Base-by-base conservation (phyloP, 1,140 invertebrate species). In the Dendroctonus ponderosae region DNA sequence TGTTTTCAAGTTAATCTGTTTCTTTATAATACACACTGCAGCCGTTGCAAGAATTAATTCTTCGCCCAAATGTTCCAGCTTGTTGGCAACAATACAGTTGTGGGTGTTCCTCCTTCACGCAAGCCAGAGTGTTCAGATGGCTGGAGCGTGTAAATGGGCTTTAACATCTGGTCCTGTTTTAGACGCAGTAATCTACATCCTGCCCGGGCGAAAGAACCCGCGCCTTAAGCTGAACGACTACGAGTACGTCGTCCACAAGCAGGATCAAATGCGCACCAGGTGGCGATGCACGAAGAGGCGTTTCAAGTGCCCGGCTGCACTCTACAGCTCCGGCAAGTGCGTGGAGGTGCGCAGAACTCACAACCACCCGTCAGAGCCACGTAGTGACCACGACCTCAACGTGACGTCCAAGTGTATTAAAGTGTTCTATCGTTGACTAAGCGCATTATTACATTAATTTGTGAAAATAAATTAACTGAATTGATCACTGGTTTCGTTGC, bases 151-250 rank as follows among this genome's bases (percentile, higher is more conserved):
- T n/a, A n/a, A n/a, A n/a, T n/a, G n/a, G n/a, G n/a, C n/a, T n/a
- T n/a, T n/a, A n/a, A n/a, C n/a, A 26, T 26, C 26, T 26, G 26
- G 26, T 48, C 7, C 5, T 48, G 11, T 67, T 67, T 51, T 68
- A 68, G 60, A 63, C 66, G 68, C 63, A 38, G 58, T 51, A 9
- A 60, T 74, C 38, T 74, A 74, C 49, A 56, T 73, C 14, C 26
- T 67, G 38, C 68, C 53, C 3, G 73, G 73, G 14, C 51, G 53
- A 43, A 74, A 72, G 52, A 42, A 74, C 48, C 73, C 73, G 26
- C 66, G 69, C 58, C n/a, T 74, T 51, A 53, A 67, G 8, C 40
- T 74, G 8, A 53, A 73, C 49, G 50, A 65, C 8, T 68, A 46
- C 62, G 64, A 68, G 26, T 74, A 66, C 52, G 69, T 62, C 44